These are phyloP conservation scores for Anodontia alba DNA, from an alignment of 2,888 invertebrate species.

Conservation along the genomic window DNA sequence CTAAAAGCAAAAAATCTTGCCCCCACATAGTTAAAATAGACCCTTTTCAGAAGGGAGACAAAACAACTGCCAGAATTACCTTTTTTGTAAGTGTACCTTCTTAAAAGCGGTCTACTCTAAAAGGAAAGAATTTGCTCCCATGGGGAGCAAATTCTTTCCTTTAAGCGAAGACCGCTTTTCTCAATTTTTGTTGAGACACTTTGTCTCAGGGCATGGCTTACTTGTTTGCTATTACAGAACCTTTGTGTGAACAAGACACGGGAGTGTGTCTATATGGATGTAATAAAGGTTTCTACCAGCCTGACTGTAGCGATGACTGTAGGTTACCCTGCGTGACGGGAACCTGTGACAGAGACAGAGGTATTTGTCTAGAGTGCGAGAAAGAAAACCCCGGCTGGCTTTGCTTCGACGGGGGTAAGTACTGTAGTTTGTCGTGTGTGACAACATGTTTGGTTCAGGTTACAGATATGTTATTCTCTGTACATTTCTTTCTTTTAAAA, in stretches of 20 bases:
- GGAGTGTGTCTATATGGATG: constrained; percentile 32
- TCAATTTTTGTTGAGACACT: no score
- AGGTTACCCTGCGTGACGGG: constrained; percentile 38
- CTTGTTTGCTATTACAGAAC: constrained; percentile 26
- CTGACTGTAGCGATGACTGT: constrained; percentile 30
- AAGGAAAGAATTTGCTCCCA: no score
- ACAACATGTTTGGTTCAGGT: neutral
- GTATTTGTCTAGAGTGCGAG: constrained; percentile 35
- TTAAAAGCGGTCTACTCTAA: no score
- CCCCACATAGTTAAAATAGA: no score
- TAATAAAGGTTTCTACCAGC: constrained; percentile 16
- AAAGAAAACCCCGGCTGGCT: constrained; percentile 17
- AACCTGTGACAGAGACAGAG: constrained; percentile 28
- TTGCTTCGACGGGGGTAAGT: constrained; percentile 49
- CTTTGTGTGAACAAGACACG: constrained; percentile 27
- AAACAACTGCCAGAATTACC: no score
- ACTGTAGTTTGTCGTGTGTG: neutral
- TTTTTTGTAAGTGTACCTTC: no score
- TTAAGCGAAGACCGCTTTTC: no score
- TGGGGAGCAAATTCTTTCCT: no score
- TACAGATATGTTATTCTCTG: neutral
- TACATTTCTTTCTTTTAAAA: no score
- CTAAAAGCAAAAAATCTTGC: no score
- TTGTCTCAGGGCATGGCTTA: no score
- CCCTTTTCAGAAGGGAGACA: no score